Conservation (phyloP, 1,140 invertebrate species). For the Apis florea region DNA sequence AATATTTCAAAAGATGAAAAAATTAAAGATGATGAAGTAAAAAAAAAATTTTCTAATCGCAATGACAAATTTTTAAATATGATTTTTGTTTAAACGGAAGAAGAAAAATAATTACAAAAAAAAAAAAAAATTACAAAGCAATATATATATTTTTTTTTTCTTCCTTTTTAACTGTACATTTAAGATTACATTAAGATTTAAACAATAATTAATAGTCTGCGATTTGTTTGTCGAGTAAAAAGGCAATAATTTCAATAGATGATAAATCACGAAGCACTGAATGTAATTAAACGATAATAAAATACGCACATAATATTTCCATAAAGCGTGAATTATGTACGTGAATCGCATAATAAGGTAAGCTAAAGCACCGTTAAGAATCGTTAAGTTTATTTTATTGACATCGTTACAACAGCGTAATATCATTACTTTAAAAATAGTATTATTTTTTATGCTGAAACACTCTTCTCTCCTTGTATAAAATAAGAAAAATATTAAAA, state of each 20-base stretch:
- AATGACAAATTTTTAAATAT: too few relatives aligned
- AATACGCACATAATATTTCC: not conserved
- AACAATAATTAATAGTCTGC: too few relatives aligned
- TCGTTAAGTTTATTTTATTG: conserved; percentile 8
- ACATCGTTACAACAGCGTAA: not conserved
- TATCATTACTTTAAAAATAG: not conserved
- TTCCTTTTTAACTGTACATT: too few relatives aligned
- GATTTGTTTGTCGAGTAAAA: not conserved
- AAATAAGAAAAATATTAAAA: too few relatives aligned
- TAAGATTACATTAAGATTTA: too few relatives aligned
- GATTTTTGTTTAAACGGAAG: too few relatives aligned
- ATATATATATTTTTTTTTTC: too few relatives aligned
- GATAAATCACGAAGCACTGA: not conserved
- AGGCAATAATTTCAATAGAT: not conserved
- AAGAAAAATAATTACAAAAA: too few relatives aligned
- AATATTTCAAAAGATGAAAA: not conserved
- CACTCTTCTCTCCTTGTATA: too few relatives aligned
- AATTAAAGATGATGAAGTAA: not conserved
- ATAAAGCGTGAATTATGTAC: conserved; percentile 1
- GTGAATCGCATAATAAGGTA: not conserved
- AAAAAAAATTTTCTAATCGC: too few relatives aligned
- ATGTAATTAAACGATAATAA: not conserved
- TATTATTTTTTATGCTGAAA: not conserved
- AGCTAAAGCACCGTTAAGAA: not conserved
- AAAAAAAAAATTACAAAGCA: too few relatives aligned